Evolutionary conservation across 2,888 invertebrate species (phyloP), one percentile per base, ranked within the genome.

Genomic region (Orgyia antiqua): DNA sequence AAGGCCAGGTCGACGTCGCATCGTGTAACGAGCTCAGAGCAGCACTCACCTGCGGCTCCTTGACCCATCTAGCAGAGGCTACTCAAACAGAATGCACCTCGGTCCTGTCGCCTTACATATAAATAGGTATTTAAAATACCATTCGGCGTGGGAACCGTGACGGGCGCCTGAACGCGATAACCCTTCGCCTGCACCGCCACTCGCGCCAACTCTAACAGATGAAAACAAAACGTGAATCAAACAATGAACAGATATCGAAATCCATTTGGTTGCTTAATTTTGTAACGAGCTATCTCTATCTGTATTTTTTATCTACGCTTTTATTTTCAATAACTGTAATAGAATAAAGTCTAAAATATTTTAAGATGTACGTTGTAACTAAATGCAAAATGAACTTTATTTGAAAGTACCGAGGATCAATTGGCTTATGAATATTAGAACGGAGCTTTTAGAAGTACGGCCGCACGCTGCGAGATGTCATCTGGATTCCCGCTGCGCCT

Each of bases 41-140:
- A 73, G 72, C 82, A 76, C 74, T 83, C 79, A 71, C 80, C 74
- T 65, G 55, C 51, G 63, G 60, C 84, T 82, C 84, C 84, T 86
- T 84, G 84, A 86, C 84, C 84, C 82, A 84, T 84, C 84, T 80
- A 77, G 84, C 76, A 82, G 82, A 82, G 79, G 78, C 80, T 82
- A 80, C 80, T 80, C 72, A 59, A 67, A 53, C 72, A 69, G 71
- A 78, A 77, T 77, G 76, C 70, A 72, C 63, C 67, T 57, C 66
- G 58, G 72, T 80, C 77, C 83, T 83, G 83, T 83, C 83, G 68
- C 83, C 72, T 72, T 69, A 71, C 64, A 53, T 73, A 75, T 74
- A 78, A 75, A 76, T 83, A 84, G 80, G 83, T 79, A 86, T 83
- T 79, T 84, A 82, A 83, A 80, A 84, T 83, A 69, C 78, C 83